phyloP scores from a whole-genome alignment of 2,113 vertebrate species.

The Archocentrus centrarchus region DNA sequence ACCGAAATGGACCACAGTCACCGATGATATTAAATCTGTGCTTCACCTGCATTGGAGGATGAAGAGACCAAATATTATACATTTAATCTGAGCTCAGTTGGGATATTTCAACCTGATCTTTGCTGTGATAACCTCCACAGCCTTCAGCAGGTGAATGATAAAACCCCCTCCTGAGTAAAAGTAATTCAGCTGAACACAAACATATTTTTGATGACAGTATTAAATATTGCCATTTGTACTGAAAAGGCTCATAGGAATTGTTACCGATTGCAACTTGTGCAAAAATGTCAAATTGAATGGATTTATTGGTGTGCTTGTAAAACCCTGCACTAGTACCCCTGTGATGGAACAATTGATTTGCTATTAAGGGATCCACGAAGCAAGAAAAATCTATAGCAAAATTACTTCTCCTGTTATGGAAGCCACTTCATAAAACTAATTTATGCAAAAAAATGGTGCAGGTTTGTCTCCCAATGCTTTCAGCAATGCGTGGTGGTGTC shows the following conservation, averaged over 20 bases:
- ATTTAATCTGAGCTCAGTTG: background rate
- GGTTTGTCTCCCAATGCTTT: slow-evolving; percentile 58
- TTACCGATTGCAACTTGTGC: background rate
- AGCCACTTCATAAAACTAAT: background rate
- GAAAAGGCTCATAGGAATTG: background rate
- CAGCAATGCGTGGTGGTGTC: slow-evolving; percentile 74
- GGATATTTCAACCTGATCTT: background rate
- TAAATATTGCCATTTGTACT: background rate
- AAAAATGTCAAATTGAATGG: background rate
- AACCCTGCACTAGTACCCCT: background rate
- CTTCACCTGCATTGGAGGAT: background rate
- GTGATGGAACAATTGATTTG: background rate
- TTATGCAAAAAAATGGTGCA: slow-evolving; percentile 19
- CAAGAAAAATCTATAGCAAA: background rate
- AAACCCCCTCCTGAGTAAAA: background rate
- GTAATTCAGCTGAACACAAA: background rate
- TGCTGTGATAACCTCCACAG: background rate
- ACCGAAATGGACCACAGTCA: background rate
- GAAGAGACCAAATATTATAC: background rate
- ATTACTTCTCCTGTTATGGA: background rate
- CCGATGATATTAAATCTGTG: background rate
- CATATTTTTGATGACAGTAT: background rate
- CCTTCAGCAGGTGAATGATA: background rate
- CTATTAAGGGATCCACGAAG: background rate
- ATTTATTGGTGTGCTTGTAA: background rate